phyloP scores from a whole-genome alignment of 2,113 vertebrate species.

The Arizona elegans region DNA sequence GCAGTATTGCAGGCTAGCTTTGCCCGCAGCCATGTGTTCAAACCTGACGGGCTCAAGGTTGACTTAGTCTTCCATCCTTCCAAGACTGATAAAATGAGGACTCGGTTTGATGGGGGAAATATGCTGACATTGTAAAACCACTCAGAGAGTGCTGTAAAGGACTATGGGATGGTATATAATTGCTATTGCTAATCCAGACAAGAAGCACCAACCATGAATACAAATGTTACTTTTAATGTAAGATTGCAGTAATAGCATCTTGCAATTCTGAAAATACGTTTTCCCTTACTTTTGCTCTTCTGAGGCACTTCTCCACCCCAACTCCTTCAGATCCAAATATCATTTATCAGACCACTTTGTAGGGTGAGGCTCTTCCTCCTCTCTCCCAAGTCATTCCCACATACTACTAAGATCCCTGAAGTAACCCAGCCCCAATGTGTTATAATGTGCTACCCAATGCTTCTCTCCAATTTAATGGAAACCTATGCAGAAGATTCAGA shows the following conservation, averaged over 20 bases:
- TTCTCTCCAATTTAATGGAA: not conserved
- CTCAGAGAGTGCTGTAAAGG: too few species aligned
- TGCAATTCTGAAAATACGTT: not conserved
- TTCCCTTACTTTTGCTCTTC: not conserved
- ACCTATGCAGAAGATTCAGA: not conserved
- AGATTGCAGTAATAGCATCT: not conserved
- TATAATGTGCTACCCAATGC: not conserved
- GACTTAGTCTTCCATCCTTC: too few species aligned
- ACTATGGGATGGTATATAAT: too few species aligned
- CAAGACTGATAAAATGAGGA: too few species aligned
- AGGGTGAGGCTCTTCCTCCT: not conserved
- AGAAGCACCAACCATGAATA: not conserved
- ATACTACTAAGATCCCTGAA: not conserved
- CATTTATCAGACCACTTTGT: not conserved
- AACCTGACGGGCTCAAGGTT: too few species aligned
- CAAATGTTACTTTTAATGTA: not conserved
- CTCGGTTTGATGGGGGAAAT: too few species aligned
- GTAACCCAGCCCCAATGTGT: not conserved
- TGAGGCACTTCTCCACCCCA: not conserved
- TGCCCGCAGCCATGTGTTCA: not conserved
- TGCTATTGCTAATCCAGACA: too few species aligned
- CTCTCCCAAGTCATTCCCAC: not conserved
- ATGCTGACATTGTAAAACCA: too few species aligned
- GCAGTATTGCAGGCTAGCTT: not conserved
- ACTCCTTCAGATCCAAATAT: not conserved